phyloP scores from a whole-genome alignment of 2,113 vertebrate genomes.

The Lipophrys pholis region DNA sequence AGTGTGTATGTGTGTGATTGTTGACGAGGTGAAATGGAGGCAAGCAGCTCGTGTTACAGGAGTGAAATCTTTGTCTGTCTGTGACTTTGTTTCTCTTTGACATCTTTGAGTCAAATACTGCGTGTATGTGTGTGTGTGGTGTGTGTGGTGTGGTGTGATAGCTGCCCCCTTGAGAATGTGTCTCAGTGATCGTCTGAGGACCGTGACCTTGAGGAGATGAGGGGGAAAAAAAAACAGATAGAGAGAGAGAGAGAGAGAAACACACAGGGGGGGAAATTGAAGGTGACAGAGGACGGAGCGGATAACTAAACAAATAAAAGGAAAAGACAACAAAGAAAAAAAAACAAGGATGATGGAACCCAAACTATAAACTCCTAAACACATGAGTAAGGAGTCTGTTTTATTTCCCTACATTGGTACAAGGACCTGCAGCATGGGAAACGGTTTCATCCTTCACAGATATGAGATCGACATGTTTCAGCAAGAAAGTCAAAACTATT shows the following conservation, averaged over 20 bases:
- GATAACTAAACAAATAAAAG: constrained; percentile 29
- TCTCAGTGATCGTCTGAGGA: constrained; percentile 65
- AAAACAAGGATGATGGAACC: constrained; percentile 1
- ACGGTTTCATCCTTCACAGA: not conserved
- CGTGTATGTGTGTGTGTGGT: not conserved
- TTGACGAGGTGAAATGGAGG: constrained; percentile 16
- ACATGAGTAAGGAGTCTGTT: not conserved
- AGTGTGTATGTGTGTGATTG: constrained; percentile 19
- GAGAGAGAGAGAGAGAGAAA: constrained; percentile 55
- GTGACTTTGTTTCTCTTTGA: constrained; percentile 12
- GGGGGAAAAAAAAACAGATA: constrained; percentile 24
- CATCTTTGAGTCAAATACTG: constrained; percentile 20
- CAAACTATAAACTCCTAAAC: not conserved
- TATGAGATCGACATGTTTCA: not conserved
- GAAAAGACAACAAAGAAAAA: not conserved
- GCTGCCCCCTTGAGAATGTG: constrained; percentile 36
- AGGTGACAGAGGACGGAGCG: constrained; percentile 49
- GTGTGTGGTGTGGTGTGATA: constrained; percentile 16
- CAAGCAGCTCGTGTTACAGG: constrained; percentile 40
- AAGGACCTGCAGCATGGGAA: not conserved
- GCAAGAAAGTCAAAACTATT: not conserved
- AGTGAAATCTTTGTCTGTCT: constrained; percentile 18
- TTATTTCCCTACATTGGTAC: not conserved
- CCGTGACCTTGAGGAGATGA: constrained; percentile 69
- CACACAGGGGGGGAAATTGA: constrained; percentile 46